These are phyloP conservation scores for Choloepus didactylus DNA, from an alignment of 2,797 vertebrate genomes.

Conservation along the genomic window DNA sequence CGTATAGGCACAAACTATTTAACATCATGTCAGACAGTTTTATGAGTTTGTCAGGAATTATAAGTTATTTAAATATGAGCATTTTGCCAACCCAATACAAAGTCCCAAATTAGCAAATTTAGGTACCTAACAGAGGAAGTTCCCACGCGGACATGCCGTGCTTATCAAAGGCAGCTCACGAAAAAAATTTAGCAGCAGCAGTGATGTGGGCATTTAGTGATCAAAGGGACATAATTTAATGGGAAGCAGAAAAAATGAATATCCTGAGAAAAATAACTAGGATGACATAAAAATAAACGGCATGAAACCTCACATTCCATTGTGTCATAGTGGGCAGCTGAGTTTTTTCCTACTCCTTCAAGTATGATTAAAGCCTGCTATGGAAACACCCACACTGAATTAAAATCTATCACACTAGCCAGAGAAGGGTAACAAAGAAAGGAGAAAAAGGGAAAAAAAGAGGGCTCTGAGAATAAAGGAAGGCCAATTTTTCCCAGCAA, in stretches of 20 bases:
- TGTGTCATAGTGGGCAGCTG: neutral
- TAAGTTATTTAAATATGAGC: constrained; percentile 58
- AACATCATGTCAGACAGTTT: constrained; percentile 52
- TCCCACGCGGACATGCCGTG: rapidly evolving
- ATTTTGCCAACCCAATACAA: constrained; percentile 5
- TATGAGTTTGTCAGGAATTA: constrained; percentile 27
- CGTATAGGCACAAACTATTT: constrained; percentile 63
- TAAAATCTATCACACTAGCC: neutral
- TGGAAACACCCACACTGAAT: neutral
- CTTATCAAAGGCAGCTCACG: neutral
- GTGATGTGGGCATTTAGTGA: neutral
- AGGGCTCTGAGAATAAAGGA: neutral
- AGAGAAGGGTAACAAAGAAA: neutral
- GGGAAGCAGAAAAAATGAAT: neutral
- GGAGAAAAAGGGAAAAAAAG: too few species aligned
- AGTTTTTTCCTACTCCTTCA: neutral
- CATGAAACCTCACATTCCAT: rapidly evolving
- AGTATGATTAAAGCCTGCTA: neutral
- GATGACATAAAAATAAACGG: neutral
- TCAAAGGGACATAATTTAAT: neutral
- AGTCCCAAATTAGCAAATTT: neutral
- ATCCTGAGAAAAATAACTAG: neutral
- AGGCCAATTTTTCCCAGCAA: neutral
- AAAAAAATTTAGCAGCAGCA: neutral
- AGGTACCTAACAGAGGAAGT: neutral